Evolutionary conservation across 2,888 invertebrate species (phyloP).

Genomic region (Nudaria mundana): DNA sequence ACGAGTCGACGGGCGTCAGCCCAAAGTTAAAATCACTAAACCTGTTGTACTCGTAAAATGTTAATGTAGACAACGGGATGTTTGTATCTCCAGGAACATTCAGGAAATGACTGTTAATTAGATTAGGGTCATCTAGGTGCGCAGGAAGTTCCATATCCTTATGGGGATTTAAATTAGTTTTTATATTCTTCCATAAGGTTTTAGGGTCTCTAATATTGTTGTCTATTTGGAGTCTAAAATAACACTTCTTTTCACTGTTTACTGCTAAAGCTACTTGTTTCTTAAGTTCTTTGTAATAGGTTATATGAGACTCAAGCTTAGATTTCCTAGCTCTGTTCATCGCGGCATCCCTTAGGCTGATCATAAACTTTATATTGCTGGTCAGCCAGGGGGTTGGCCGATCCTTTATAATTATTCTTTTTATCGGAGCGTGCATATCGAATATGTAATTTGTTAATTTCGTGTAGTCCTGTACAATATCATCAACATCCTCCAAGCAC

Average conservation of each 20-base stretch:
- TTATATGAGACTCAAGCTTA: neutral
- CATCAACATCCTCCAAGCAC: neutral
- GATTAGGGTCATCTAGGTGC: neutral
- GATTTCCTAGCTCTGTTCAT: neutral
- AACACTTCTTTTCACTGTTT: slow-evolving; percentile 6
- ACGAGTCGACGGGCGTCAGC: no score
- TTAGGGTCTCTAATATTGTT: neutral
- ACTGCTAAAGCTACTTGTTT: neutral
- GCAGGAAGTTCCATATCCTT: neutral
- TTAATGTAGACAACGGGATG: neutral
- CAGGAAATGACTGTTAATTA: neutral
- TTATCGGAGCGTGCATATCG: slow-evolving; percentile 4
- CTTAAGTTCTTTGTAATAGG: slow-evolving; percentile 7
- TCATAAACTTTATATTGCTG: slow-evolving; percentile 4
- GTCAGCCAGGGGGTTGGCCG: slow-evolving; percentile 7
- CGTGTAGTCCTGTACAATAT: slow-evolving; percentile 1
- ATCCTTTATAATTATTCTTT: neutral
- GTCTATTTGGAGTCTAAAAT: slow-evolving; percentile 1
- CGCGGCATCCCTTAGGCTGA: slow-evolving; percentile 1
- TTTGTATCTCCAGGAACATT: neutral
- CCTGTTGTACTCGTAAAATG: neutral
- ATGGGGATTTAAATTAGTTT: neutral
- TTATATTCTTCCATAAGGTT: slow-evolving; percentile 2
- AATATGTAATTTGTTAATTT: neutral
- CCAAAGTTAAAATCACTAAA: no score